phyloP scores from a whole-genome alignment of 2,113 vertebrate genomes.

The Diphyllodes magnificus region DNA sequence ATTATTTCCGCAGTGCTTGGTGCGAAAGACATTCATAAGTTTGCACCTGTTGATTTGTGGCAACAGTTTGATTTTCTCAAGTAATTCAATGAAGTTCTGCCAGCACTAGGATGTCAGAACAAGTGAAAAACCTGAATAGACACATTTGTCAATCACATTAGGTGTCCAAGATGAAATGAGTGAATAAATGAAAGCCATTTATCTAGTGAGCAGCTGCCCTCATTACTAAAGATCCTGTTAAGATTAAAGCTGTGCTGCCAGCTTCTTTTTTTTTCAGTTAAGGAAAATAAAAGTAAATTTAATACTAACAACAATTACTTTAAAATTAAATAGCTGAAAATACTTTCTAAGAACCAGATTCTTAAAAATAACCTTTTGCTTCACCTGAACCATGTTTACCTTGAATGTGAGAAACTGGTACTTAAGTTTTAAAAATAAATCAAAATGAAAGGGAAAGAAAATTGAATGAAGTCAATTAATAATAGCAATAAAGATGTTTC shows the following conservation, averaged over 20 bases:
- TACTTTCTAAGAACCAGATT: background rate
- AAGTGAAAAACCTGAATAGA: slow-evolving; percentile 30
- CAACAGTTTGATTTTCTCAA: slow-evolving; percentile 31
- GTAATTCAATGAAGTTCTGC: slow-evolving; percentile 22
- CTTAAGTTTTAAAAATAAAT: background rate
- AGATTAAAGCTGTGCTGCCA: background rate
- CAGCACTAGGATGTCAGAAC: slow-evolving; percentile 33
- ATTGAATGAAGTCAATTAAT: background rate
- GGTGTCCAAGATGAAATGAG: slow-evolving; percentile 23
- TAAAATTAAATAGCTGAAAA: background rate
- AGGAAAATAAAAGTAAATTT: background rate
- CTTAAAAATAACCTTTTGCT: background rate
- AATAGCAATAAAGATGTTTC: background rate
- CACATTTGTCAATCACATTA: slow-evolving; percentile 45
- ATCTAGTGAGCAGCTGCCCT: slow-evolving; percentile 28
- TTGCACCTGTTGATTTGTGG: slow-evolving; percentile 54
- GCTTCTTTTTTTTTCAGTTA: background rate
- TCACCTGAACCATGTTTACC: background rate
- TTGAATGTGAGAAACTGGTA: background rate
- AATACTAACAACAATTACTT: background rate
- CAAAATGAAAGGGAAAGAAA: background rate
- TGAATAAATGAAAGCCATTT: slow-evolving; percentile 38
- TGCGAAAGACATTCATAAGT: background rate
- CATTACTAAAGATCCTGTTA: background rate
- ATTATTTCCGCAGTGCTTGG: background rate